phyloP scores from a whole-genome alignment of 2,113 vertebrate genomes.

The Bos indicus region DNA sequence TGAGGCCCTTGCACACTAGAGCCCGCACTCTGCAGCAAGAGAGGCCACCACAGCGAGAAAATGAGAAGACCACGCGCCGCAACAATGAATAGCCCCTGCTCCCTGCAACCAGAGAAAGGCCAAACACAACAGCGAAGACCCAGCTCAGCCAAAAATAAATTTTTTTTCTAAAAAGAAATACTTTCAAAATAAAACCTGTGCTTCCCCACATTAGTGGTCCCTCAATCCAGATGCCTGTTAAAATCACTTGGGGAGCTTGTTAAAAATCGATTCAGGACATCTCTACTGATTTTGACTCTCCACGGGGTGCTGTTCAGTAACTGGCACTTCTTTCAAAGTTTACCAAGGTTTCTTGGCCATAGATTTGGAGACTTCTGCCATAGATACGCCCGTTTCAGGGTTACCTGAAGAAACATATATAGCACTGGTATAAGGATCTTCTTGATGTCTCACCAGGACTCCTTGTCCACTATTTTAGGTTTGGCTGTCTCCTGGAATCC shows the following conservation, averaged over 20 bases:
- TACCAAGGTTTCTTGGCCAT: background rate
- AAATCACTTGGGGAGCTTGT: background rate
- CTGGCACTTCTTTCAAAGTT: background rate
- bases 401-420: background rate
- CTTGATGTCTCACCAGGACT: background rate
- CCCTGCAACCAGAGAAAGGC: background rate
- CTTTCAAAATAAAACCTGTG: background rate
- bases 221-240: background rate
- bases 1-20: background rate
- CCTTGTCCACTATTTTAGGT: background rate
- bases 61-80: background rate
- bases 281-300: background rate
- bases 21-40: background rate
- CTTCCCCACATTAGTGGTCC: background rate
- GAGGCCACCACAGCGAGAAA: background rate
- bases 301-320: background rate
- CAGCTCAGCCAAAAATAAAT: background rate
- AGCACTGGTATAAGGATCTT: background rate
- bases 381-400: background rate
- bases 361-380: background rate
- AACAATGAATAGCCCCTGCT: background rate
- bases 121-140: background rate
- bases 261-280: background rate
- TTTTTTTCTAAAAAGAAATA: background rate
- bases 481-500: background rate